Base-by-base conservation (phyloP, 23 tunicate species). In the Trididemnum nubilum region DNA sequence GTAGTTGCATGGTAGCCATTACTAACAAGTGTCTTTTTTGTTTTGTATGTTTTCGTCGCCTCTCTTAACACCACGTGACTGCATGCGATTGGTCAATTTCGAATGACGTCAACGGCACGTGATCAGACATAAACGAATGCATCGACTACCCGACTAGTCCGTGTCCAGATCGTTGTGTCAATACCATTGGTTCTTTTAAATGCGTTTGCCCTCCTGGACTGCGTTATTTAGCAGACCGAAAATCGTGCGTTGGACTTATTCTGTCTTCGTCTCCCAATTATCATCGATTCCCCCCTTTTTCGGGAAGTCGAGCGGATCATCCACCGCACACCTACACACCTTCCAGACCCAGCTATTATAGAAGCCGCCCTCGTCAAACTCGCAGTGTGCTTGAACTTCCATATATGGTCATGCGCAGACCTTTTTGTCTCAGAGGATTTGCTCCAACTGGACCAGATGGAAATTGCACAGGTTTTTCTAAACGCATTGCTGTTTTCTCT, bases 91-190 rank as follows among this genome's bases (percentile, higher is more conserved):
- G 74, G 33, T 73, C 30, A 2, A 39, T 36, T 27, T 70, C 79
- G 18, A 32, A n/a, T 73, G 60, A 39, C 79, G 76, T 73, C 79
- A 73, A 36, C 79, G 31, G 3, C 59, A 22, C 60, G 79, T 73
- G 79, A 73, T 12, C 83, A 89, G 95, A 89, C 74, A 71, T 89
- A n/a, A 85, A 89, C 73, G 95, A 89, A 52, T 89, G 95, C 49
- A 7, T 71, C 34, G 84, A 84, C 29, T 89, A 71, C 81, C 18
- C 51, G 29, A 36, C 23, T 33, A 78, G 90, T 65, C 94, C 94
- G 0, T 88, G 94, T 49, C 95, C 95, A 25, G 70, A 89, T 33
- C 66, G 76, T 22, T 89, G 95, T 59, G 64, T 89, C 70, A 89
- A 89, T 71, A 89, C 95, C n/a, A 54, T 70, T 35, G 95, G 95